Evolutionary conservation across 2,888 invertebrate genomes (phyloP), one percentile per base, ranked within the genome.

Genomic region (Anarsia innoxiella): DNA sequence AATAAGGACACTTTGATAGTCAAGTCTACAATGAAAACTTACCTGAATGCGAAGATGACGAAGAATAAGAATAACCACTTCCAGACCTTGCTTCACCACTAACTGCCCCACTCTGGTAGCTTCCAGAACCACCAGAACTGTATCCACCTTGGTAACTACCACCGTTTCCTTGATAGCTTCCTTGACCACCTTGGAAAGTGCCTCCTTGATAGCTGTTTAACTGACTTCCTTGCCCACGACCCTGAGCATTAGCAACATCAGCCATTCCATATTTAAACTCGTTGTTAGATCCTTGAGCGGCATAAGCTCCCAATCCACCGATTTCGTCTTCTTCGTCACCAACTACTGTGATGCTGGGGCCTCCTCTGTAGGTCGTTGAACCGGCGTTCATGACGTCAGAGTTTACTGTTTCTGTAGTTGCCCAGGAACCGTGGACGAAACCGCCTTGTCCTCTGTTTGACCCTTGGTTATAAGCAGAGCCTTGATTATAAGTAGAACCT

Each of bases 381-480:
- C 73, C 76, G 11, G 79, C 78, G 34, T 82, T 82, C 51, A 76
- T 69, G 9, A 85, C 54, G 9, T 84, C 77, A 19, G 75, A 57
- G 46, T 86, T 85, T 2, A 86, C 76, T 0, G 80, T 83, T 58
- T 86, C 86, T 3, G 85, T 84, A 0, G 85, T 85, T 1, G 74
- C 75, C 76, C 74, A 83, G 29, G 73, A 64, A 1, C 76, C 70
- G 36, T 77, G 80, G 5, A 79, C 66, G 38, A 82, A 82, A 1
- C 62, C 68, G 14, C 12, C 12, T 0, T 43, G 40, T 4, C 19
- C 19, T 5, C 4, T 8, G 19, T 8, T 8, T 25, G 52, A 53
- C 9, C 39, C 33, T 6, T 33, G 23, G 12, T 41, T 48, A 23
- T 48, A 44, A 23, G 37, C 9, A 12, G 51, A 44, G 2, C 12